Conservation (phyloP, 2,888 invertebrate genomes). For the Cosmia pyralina region DNA sequence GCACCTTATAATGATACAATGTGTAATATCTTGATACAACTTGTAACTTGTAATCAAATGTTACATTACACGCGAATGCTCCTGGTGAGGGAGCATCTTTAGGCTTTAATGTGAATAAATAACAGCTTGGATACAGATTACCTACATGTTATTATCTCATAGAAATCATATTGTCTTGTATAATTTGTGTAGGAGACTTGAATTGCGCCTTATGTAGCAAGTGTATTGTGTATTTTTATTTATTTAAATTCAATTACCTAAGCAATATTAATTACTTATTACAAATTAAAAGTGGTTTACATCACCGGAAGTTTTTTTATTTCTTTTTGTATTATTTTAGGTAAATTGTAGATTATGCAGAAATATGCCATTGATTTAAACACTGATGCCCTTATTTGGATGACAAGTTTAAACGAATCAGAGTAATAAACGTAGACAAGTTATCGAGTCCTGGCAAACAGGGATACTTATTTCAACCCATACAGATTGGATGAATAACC, state of each 20-base stretch:
- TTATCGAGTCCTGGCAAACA: neutral
- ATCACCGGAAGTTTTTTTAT: slow-evolving; percentile 70
- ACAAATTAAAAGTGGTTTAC: slow-evolving; percentile 86
- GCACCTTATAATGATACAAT: too few relatives aligned
- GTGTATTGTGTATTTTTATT: slow-evolving; percentile 85
- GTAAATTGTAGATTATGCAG: neutral
- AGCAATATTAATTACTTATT: slow-evolving; percentile 87
- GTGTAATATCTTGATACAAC: too few relatives aligned
- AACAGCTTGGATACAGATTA: slow-evolving; percentile 57
- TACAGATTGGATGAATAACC: neutral
- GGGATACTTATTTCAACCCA: neutral
- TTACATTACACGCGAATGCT: too few relatives aligned
- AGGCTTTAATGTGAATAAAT: slow-evolving; percentile 69
- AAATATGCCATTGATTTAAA: neutral
- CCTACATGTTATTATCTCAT: slow-evolving; percentile 60
- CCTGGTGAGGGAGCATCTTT: too few relatives aligned
- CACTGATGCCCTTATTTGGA: neutral
- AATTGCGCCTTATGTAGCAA: slow-evolving; percentile 81
- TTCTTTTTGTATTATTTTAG: slow-evolving; percentile 52
- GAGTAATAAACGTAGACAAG: neutral
- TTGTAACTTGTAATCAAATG: too few relatives aligned
- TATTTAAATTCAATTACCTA: slow-evolving; percentile 86
- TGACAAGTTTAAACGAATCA: slow-evolving; percentile 1
- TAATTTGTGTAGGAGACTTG: slow-evolving; percentile 74
- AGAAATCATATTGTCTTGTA: slow-evolving; percentile 65